phyloP scores from a whole-genome alignment of 2,888 invertebrate species.

The Agrenia bidenticulata region DNA sequence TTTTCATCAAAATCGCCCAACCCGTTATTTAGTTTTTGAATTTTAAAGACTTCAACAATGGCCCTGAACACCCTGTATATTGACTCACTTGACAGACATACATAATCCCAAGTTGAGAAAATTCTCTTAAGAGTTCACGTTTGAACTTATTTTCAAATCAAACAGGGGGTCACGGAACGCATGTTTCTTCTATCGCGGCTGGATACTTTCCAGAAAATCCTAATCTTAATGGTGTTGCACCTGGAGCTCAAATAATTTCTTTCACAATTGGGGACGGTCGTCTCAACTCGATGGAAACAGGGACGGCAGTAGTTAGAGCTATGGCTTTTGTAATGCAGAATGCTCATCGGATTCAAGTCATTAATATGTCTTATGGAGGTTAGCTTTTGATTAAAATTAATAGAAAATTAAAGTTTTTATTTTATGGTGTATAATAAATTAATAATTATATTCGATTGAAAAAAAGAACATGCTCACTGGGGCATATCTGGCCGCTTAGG shows the following conservation, averaged over 20 bases:
- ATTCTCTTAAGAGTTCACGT: background rate
- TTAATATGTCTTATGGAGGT: conserved; percentile 97
- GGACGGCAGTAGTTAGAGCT: conserved; percentile 85
- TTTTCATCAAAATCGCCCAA: too few relatives aligned
- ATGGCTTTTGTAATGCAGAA: conserved; percentile 78
- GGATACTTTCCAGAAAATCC: conserved; percentile 82
- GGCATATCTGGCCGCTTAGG: conserved; percentile 76
- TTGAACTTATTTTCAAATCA: background rate
- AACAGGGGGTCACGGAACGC: conserved; percentile 84
- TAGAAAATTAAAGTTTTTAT: too few relatives aligned
- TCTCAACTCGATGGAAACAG: conserved; percentile 87
- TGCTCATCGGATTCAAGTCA: conserved; percentile 68
- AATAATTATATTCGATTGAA: background rate
- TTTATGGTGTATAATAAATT: background rate
- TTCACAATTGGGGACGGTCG: conserved; percentile 70
- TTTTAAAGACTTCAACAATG: too few relatives aligned
- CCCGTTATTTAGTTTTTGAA: too few relatives aligned
- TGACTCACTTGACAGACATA: too few relatives aligned
- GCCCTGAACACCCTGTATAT: too few relatives aligned
- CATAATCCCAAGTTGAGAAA: background rate
- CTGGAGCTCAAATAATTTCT: conserved; percentile 91
- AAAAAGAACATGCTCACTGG: conserved; percentile 78
- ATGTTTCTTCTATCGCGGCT: conserved; percentile 89
- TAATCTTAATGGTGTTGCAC: conserved; percentile 90
- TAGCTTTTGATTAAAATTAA: too few relatives aligned